Conservation (phyloP, 2,113 vertebrate genomes). For the Eubucco bourcierii region DNA sequence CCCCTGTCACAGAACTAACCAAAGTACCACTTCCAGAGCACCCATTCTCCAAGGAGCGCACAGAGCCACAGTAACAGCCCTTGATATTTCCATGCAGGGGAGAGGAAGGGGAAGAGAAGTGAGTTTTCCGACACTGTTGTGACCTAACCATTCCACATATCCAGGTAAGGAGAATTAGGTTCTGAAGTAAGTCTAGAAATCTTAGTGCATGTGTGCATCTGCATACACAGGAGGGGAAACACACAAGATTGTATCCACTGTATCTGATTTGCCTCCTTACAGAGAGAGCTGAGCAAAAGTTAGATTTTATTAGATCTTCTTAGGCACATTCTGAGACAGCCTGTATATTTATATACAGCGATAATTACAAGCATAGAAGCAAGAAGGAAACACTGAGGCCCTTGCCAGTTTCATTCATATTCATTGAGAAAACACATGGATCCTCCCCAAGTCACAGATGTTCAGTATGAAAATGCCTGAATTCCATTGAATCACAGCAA, state of each 20-base stretch:
- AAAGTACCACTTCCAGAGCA: not conserved
- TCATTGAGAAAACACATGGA: constrained; percentile 77
- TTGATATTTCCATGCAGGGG: not conserved
- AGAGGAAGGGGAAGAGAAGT: not conserved
- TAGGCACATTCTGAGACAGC: constrained; percentile 39
- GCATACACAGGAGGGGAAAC: not conserved
- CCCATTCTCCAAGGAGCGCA: not conserved
- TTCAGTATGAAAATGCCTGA: constrained; percentile 76
- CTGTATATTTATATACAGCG: constrained; percentile 55
- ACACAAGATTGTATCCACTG: accelerated
- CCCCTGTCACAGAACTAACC: accelerated
- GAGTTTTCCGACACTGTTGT: not conserved
- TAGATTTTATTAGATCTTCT: constrained; percentile 30
- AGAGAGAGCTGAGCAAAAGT: not conserved
- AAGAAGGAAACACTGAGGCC: constrained; percentile 67
- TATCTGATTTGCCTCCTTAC: not conserved
- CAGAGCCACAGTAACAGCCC: not conserved
- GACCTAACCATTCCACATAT: not conserved
- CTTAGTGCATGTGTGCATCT: accelerated
- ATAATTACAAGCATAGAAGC: constrained; percentile 68
- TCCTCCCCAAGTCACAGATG: constrained; percentile 78
- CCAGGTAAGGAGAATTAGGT: not conserved
- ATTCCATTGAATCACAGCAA: constrained; percentile 74
- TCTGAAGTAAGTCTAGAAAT: not conserved
- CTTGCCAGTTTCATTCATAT: constrained; percentile 74